These are phyloP conservation scores for Anableps anableps DNA, from an alignment of 2,797 vertebrate species.

Conservation along the genomic window DNA sequence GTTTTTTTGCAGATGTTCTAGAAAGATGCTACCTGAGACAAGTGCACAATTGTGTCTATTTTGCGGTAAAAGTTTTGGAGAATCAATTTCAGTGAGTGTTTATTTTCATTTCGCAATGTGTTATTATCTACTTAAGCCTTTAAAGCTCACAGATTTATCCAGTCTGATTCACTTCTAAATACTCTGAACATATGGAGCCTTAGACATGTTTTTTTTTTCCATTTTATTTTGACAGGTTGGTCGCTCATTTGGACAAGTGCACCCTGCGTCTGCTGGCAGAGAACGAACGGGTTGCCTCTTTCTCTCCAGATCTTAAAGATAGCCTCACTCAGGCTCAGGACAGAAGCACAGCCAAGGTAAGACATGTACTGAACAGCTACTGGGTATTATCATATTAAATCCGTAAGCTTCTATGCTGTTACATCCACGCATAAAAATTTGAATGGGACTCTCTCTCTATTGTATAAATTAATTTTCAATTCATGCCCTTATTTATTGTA, in stretches of 20 bases:
- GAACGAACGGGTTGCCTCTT: constrained; percentile 91
- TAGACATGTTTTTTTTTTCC: background rate
- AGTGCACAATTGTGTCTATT: constrained; percentile 97
- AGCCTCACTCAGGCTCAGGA: constrained; percentile 87
- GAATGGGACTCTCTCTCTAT: background rate
- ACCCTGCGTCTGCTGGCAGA: constrained; percentile 93
- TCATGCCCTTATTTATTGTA: background rate
- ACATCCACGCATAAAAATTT: background rate
- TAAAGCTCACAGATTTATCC: background rate
- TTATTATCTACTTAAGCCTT: background rate
- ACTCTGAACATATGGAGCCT: background rate
- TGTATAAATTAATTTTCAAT: background rate
- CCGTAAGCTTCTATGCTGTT: background rate
- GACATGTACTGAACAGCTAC: background rate
- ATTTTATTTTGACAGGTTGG: constrained; percentile 77
- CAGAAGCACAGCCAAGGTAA: constrained; percentile 90
- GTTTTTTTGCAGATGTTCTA: constrained; percentile 80
- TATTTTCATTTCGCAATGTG: background rate
- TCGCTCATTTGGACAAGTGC: constrained; percentile 91
- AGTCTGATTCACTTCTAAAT: background rate
- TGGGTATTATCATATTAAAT: background rate
- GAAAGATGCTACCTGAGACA: constrained; percentile 87
- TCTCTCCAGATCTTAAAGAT: constrained; percentile 88
- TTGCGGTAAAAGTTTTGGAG: constrained; percentile 94
- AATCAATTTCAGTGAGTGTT: constrained; percentile 91